Evolutionary conservation across 1,140 invertebrate genomes (phyloP).

Genomic region (Cyclargus thomasi): DNA sequence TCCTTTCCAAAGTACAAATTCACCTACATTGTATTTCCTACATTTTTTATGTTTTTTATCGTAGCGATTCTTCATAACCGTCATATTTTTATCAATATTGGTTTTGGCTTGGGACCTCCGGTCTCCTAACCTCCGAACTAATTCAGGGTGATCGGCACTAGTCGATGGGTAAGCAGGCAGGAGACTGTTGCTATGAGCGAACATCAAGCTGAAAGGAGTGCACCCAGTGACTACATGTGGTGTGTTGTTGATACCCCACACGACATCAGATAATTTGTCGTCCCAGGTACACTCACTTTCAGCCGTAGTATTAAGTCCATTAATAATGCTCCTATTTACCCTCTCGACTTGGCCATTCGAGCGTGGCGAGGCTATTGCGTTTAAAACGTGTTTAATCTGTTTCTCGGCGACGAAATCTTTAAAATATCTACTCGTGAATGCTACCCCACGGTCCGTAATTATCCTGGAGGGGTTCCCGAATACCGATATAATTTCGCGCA

Average conservation of each 20-base stretch:
- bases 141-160: conserved; percentile 10
- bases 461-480: conserved; percentile 31
- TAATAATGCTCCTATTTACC: conserved; percentile 21
- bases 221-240: conserved; percentile 17
- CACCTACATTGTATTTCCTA: conserved; percentile 26
- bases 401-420: conserved; percentile 27
- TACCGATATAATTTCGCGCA: conserved; percentile 26
- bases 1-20: conserved; percentile 26
- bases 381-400: conserved; percentile 33
- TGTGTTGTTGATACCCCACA: conserved; percentile 30
- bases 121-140: not conserved
- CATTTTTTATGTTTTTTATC: conserved; percentile 24
- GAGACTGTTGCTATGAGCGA: conserved; percentile 14
- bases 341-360: conserved; percentile 29
- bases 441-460: too few species aligned
- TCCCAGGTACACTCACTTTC: conserved; percentile 28
- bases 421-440: conserved; percentile 22
- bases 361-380: conserved; percentile 36
- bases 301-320: conserved; percentile 25
- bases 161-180: conserved; percentile 10
- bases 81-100: conserved; percentile 25
- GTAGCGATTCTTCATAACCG: conserved; percentile 23
- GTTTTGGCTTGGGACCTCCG: conserved; percentile 16
- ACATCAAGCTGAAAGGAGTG: conserved; percentile 22
- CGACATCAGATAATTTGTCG: conserved; percentile 17